These are phyloP conservation scores for Cotesia chilonis DNA, from an alignment of 1,140 invertebrate genomes.

Conservation along the genomic window DNA sequence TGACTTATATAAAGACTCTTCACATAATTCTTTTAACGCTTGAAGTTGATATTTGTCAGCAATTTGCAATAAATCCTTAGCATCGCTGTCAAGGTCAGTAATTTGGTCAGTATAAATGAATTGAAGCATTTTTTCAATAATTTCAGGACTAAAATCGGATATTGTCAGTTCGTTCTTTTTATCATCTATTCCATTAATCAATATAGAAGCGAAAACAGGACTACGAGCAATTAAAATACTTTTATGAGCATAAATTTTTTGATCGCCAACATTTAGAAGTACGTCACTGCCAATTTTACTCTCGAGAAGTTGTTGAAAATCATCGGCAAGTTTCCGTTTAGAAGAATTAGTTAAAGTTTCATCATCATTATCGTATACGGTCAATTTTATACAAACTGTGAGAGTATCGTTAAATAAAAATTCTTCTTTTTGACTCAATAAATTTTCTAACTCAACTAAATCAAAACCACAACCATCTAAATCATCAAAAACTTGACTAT, in stretches of 20 bases:
- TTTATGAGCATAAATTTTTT: slow-evolving; percentile 28
- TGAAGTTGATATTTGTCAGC: slow-evolving; percentile 98
- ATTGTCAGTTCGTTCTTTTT: slow-evolving; percentile 97
- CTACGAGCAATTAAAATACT: slow-evolving; percentile 80
- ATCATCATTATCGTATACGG: too few relatives aligned
- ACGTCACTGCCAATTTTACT: slow-evolving; percentile 1
- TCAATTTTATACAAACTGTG: too few relatives aligned
- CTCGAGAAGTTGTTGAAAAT: slow-evolving; percentile 28
- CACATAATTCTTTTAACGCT: slow-evolving; percentile 98
- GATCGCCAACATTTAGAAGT: slow-evolving; percentile 6
- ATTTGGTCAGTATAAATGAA: slow-evolving; percentile 98
- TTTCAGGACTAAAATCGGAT: slow-evolving; percentile 95
- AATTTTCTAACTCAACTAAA: too few relatives aligned
- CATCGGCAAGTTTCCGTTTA: background rate
- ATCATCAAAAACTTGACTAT: too few relatives aligned
- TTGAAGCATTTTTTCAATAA: slow-evolving; percentile 94
- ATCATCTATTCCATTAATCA: slow-evolving; percentile 99
- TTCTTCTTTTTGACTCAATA: too few relatives aligned
- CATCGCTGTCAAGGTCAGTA: slow-evolving; percentile 96
- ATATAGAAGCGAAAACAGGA: slow-evolving; percentile 98
- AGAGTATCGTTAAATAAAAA: too few relatives aligned
- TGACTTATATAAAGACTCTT: slow-evolving; percentile 95
- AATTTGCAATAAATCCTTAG: slow-evolving; percentile 94
- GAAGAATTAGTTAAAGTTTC: too few relatives aligned
- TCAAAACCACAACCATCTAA: too few relatives aligned